Conservation (phyloP, 2,888 invertebrate genomes). For the Erebia palarica region DNA sequence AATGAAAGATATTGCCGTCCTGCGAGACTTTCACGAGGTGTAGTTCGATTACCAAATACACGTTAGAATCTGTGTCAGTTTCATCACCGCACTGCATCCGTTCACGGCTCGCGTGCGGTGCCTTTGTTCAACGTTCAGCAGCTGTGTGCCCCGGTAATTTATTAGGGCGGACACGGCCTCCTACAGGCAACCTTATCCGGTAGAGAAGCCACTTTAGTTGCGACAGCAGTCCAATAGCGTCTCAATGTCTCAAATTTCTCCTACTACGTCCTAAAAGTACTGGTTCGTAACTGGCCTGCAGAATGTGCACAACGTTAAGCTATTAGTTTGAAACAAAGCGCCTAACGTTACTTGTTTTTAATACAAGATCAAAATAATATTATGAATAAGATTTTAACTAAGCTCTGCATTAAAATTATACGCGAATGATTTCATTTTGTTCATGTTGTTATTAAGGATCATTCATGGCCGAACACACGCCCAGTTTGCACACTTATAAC, state of each 20-base stretch:
- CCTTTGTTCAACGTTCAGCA: conserved; percentile 54
- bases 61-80: conserved; percentile 82
- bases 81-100: conserved; percentile 71
- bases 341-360: too few relatives aligned
- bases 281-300: too few relatives aligned
- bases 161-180: conserved; percentile 42
- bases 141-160: conserved; percentile 43
- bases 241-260: not conserved
- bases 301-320: too few relatives aligned
- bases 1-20: conserved; percentile 74
- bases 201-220: conserved; percentile 18
- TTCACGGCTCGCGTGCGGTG: conserved; percentile 34
- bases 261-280: not conserved
- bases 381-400: not conserved
- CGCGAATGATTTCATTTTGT: not conserved
- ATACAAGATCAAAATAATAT: too few relatives aligned
- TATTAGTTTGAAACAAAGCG: too few relatives aligned
- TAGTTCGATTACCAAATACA: conserved; percentile 81
- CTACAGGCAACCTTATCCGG: conserved; percentile 32
- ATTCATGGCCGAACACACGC: not conserved
- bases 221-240: not conserved
- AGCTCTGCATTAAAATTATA: not conserved
- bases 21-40: conserved; percentile 80
- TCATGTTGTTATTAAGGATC: not conserved
- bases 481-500: conserved; percentile 4